These are phyloP conservation scores for Brevimyrus niger DNA, from an alignment of 2,113 vertebrate genomes.

Conservation along the genomic window DNA sequence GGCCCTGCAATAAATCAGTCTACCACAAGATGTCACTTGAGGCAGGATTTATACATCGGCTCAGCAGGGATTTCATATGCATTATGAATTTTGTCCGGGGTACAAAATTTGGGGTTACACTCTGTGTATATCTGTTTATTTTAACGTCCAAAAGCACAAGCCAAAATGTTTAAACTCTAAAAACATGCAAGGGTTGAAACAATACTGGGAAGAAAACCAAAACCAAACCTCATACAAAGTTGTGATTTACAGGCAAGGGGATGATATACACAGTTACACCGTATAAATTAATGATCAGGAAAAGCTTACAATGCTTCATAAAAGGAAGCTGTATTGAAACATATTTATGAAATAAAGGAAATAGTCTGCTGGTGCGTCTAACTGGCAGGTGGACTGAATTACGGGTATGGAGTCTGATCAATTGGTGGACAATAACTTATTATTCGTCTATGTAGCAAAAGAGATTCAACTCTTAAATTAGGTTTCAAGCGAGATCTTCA, in stretches of 20 bases:
- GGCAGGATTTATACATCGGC: not conserved
- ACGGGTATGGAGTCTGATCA: not conserved
- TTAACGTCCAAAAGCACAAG: not conserved
- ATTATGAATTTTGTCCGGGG: not conserved
- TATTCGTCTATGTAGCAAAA: not conserved
- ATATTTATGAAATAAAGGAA: not conserved
- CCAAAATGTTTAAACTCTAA: not conserved
- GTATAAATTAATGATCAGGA: not conserved
- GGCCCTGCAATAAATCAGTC: constrained; percentile 19
- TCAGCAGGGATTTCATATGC: not conserved
- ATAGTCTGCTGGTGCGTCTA: not conserved
- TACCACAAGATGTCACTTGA: constrained; percentile 34
- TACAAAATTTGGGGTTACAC: not conserved
- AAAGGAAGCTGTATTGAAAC: not conserved
- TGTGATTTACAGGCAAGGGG: not conserved
- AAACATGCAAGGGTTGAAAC: not conserved
- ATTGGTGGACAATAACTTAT: not conserved
- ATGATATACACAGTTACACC: not conserved
- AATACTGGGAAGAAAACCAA: not conserved
- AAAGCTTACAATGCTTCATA: not conserved
- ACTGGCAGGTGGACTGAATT: not conserved
- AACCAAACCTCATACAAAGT: not conserved
- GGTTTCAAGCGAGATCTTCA: not conserved
- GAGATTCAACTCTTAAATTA: not conserved
- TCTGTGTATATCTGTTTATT: not conserved